Base-by-base conservation (phyloP, 2,797 vertebrate species). In the Euphonia xanthogaster region DNA sequence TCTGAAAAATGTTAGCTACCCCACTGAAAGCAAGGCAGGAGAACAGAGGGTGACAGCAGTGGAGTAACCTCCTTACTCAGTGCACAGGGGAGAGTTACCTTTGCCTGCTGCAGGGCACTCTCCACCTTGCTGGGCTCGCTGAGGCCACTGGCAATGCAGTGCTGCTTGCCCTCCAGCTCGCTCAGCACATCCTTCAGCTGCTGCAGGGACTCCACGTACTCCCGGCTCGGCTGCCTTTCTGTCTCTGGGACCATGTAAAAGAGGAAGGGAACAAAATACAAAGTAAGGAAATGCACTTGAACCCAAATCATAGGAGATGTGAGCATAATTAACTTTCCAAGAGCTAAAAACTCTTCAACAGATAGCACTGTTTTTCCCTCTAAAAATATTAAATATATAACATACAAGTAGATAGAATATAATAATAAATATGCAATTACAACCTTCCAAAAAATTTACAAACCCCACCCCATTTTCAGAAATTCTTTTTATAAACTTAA, bases 31-130 rank as follows among this genome's bases (percentile, higher is more conserved):
- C 19, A 51, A n/a, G 25, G 21, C 48, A n/a, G 16, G n/a, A 66
- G 53, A 63, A 40, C 10, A 12, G 31, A 48, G 5, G 25, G 12
- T 8, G 31, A 12, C 19, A 20, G 30, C 2, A 31, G 7, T 7
- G 23, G 10, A 86, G 33, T 19, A 40, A 6, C 12, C 30, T 54
- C 24, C 42, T 83, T 5, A 0, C 53, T 44, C 35, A 31, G 13
- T 2, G 12, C 3, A 1, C 63, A 39, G 39, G 4, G 30, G 51
- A 45, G 57, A 65, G 95, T 95, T 95, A 99, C 99, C 98, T 99
- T 99, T 66, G 98, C 98, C 73, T 97, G 97, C 57, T 98, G 98
- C 62, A 99, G 97, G 9, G 98, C 98, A 2, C 86, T 97, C 92
- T 99, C 98, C 23, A 98, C 97, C 35, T 98, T 96, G 31, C 74